These are phyloP conservation scores for Alcis repandata DNA, from an alignment of 2,888 invertebrate species.

Conservation along the genomic window DNA sequence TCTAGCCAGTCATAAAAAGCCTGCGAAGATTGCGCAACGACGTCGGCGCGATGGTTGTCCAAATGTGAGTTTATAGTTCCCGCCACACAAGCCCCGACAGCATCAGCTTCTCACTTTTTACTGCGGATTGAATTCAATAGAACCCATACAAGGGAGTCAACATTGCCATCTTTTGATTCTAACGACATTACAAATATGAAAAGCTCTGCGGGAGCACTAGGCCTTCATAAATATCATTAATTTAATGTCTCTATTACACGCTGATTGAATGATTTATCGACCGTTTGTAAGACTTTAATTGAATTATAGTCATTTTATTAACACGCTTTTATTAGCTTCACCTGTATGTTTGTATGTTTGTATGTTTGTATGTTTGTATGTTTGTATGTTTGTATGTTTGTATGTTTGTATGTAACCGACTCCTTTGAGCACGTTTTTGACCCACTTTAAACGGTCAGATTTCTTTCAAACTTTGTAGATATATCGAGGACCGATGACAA, in stretches of 20 bases:
- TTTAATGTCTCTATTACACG: constrained; percentile 33
- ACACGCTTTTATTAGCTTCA: too few species aligned
- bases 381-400: too few species aligned
- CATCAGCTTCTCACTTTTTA: constrained; percentile 22
- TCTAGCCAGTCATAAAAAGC: neutral
- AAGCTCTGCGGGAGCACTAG: constrained; percentile 23
- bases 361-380: too few species aligned
- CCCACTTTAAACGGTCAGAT: too few species aligned
- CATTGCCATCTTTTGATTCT: constrained; percentile 28
- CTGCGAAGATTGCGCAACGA: neutral
- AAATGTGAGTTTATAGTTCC: constrained; percentile 7
- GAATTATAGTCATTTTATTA: constrained; percentile 18
- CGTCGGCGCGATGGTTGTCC: neutral
- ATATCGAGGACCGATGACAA: too few species aligned
- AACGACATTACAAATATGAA: constrained; percentile 26
- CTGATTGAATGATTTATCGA: constrained; percentile 25
- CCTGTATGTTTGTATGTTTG: too few species aligned
- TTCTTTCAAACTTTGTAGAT: too few species aligned
- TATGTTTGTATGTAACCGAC: too few species aligned
- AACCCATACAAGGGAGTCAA: constrained; percentile 21
- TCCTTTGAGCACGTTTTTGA: too few species aligned
- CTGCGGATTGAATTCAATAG: constrained; percentile 19
- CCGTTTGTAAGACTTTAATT: constrained; percentile 20
- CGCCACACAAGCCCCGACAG: constrained; percentile 8
- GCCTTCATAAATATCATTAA: constrained; percentile 17